Evolutionary conservation across 2,888 invertebrate species (phyloP).

Genomic region (Ennomos erosarius): DNA sequence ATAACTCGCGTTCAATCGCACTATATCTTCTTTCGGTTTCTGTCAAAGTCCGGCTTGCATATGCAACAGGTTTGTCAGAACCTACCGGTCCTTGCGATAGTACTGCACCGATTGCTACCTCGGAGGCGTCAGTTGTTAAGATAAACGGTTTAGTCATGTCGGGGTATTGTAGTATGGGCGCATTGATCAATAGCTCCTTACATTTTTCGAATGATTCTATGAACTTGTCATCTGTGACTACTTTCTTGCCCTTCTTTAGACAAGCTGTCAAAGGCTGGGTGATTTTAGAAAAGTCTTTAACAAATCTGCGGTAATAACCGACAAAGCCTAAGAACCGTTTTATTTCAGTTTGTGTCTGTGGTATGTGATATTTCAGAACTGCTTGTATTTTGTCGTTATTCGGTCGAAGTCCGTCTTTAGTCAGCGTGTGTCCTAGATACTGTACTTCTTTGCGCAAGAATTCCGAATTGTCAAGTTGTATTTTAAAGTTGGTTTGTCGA

Average conservation of each 20-base stretch:
- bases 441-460: conserved; percentile 1
- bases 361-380: not conserved
- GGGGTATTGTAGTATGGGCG: conserved; percentile 12
- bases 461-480: no score
- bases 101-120: conserved; percentile 9
- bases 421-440: not conserved
- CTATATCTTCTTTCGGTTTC: not conserved
- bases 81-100: no score
- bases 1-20: conserved; percentile 10
- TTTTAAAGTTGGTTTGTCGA: no score
- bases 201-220: conserved; percentile 12
- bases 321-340: conserved; percentile 13
- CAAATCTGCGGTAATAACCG: conserved; percentile 28
- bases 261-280: conserved; percentile 12
- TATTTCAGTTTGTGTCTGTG: conserved; percentile 10
- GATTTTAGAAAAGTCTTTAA: conserved; percentile 16
- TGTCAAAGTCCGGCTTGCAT: no score
- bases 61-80: no score
- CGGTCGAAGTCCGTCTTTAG: no score
- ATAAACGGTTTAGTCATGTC: conserved; percentile 19
- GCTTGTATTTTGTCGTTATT: no score
- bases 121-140: conserved; percentile 19
- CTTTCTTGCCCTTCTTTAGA: conserved; percentile 13
- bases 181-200: conserved; percentile 11
- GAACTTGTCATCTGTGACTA: conserved; percentile 4